A percentile compares a stretch with the other conserved stretches of the same genome.
These are phyloP conservation scores for Enteromius paludinosus DNA, from an alignment of 2,797 vertebrate genomes.

Conservation along the genomic window DNA sequence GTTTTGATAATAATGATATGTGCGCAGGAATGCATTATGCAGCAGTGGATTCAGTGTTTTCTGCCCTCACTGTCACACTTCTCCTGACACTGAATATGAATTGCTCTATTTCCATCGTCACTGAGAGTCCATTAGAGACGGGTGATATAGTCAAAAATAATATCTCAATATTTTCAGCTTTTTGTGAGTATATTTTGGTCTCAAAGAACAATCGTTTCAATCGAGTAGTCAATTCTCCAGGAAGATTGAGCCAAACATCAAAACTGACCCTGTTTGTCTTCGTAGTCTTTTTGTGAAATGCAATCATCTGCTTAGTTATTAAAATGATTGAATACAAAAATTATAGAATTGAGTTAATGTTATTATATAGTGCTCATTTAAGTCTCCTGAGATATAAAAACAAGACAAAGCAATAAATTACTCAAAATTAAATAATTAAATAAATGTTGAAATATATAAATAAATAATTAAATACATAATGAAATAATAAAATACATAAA, in stretches of 20 bases:
- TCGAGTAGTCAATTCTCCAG: neutral
- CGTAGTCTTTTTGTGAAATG: neutral
- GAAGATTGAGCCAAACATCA: neutral
- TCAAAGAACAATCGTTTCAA: neutral
- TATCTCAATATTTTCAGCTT: neutral
- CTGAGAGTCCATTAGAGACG: neutral
- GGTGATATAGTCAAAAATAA: neutral
- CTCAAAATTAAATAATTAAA: no score
- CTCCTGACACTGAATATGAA: neutral
- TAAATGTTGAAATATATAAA: no score
- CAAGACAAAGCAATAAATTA: neutral
- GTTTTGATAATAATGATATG: neutral
- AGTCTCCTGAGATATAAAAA: neutral
- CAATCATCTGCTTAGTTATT: neutral
- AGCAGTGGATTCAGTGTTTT: neutral
- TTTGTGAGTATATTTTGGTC: neutral
- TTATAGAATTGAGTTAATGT: neutral
- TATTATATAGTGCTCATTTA: neutral
- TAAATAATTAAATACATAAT: no score
- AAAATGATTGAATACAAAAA: neutral
- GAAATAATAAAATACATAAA: no score
- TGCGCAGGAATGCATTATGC: constrained; percentile 16
- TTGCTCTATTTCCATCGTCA: neutral
- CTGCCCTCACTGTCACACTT: neutral
- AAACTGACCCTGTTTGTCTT: neutral